These are phyloP conservation scores for Typhlomys cinereus DNA, from an alignment of 2,113 vertebrate species.

Conservation along the genomic window DNA sequence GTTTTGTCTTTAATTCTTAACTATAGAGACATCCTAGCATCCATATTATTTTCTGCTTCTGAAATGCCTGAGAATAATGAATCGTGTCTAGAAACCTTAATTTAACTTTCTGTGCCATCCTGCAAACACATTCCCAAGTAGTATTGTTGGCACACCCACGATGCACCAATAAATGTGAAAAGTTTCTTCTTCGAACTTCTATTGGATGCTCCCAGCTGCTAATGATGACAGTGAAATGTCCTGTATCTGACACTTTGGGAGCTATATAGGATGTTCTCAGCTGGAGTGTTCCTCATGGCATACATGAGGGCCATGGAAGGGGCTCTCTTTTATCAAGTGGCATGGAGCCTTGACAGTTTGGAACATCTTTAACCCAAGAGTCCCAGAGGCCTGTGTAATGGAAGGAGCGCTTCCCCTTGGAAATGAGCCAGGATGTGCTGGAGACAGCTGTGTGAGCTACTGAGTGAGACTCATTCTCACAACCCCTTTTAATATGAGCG, in stretches of 20 bases:
- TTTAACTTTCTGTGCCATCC: no score
- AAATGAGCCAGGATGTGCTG: neutral
- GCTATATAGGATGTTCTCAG: neutral
- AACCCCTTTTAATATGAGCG: constrained; percentile 60
- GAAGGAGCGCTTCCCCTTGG: constrained; percentile 16
- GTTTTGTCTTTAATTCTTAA: no score
- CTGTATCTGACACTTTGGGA: neutral
- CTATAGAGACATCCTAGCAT: no score
- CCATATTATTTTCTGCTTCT: no score
- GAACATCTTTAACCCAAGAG: constrained; percentile 53
- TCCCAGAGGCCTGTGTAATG: constrained; percentile 30
- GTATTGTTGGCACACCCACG: neutral
- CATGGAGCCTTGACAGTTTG: neutral
- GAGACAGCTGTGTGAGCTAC: neutral
- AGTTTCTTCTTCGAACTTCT: neutral
- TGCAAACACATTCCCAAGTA: neutral
- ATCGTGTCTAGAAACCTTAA: no score
- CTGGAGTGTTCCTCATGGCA: neutral
- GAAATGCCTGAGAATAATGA: no score
- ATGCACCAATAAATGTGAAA: neutral
- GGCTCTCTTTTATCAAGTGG: neutral
- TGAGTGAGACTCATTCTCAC: constrained; percentile 40
- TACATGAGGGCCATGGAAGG: neutral
- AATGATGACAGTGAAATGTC: neutral
- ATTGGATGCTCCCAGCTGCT: neutral